phyloP scores from a whole-genome alignment of 2,888 invertebrate genomes.

The Tipula confusa region DNA sequence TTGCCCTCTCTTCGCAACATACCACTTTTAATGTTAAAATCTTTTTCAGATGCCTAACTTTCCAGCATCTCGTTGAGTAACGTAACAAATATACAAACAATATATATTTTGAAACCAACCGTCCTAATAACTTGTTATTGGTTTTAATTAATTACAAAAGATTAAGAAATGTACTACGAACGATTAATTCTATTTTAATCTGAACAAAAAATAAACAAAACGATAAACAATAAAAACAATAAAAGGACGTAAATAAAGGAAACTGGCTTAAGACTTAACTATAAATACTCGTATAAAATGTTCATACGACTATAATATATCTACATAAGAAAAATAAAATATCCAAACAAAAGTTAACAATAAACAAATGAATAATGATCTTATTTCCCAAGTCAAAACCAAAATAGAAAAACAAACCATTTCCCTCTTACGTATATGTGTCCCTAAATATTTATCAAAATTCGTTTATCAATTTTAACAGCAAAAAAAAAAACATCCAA shows the following conservation, averaged over 20 bases:
- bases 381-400: background rate
- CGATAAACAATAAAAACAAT: background rate
- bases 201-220: background rate
- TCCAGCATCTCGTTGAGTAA: too few relatives aligned
- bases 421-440: background rate
- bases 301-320: background rate
- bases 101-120: too few relatives aligned
- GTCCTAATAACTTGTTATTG: too few relatives aligned
- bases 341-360: background rate
- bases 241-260: background rate
- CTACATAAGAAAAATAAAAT: background rate
- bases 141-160: background rate
- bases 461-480: background rate
- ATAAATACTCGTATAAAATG: background rate
- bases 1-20: too few relatives aligned
- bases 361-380: conserved; percentile 25
- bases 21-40: too few relatives aligned
- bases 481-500: background rate
- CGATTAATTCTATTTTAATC: conserved; percentile 12
- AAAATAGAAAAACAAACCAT: background rate
- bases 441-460: background rate
- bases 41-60: too few relatives aligned
- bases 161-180: background rate
- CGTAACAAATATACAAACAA: too few relatives aligned
- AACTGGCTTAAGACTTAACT: conserved; percentile 12